Evolutionary conservation across 2,797 vertebrate species (phyloP), one percentile per base, ranked within the genome.

Genomic region (Diceros bicornis): DNA sequence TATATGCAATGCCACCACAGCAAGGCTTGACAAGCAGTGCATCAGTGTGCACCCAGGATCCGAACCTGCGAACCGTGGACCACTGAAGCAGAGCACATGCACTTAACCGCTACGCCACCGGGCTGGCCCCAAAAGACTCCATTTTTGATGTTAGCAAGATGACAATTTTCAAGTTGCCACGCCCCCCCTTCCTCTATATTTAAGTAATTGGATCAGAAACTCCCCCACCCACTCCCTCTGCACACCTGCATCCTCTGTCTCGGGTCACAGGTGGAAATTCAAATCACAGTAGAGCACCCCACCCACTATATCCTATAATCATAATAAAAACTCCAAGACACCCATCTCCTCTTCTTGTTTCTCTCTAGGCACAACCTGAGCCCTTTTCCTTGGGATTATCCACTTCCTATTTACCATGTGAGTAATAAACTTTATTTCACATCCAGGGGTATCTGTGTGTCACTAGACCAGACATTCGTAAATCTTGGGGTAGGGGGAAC

Each of bases 211-310:
- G 13, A 34, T 27, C 34, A 78, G 74, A 69, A 62, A 47, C 12
- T 5, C 25, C 2, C 13, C 13, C 27, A 20, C 34, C 6, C 16
- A 44, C 4, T 14, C 21, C 44, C 27, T 0, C 17, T 5, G 41
- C 9, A 29, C 0, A 10, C 25, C 14, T 0, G 0, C 0, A 14
- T 3, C 4, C 29, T 37, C 6, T 79, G 7, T 61, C 29, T 17
- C 11, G 17, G 18, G 5, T 59, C 25, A 68, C 20, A 23, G 14
- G 25, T 8, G 2, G 6, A 55, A 86, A 64, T 64, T 83, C 37
- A 94, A 18, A 71, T 34, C 8, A n/a, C 7, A 16, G 25, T 7
- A 34, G 25, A 47, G 6, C 2, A 2, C 4, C 37, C 55, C 1
- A 20, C 9, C 2, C 5, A 0, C 4, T 61, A 17, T 13, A 41